Conservation (phyloP, 2,797 vertebrate species). For the Typhlichthys eigenmanni region DNA sequence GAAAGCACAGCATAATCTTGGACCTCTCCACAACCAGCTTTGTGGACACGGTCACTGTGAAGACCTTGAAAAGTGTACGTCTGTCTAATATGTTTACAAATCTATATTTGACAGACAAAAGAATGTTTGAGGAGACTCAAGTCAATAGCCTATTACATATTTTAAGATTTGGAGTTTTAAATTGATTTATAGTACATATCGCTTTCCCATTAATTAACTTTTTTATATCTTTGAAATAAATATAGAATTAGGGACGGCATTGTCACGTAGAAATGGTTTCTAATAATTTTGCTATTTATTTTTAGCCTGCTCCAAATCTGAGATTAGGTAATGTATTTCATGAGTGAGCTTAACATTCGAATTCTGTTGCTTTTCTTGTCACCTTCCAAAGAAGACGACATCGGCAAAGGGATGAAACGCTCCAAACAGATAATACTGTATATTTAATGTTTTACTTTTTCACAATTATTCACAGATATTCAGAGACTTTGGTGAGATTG, state of each 20-base stretch:
- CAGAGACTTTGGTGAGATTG: slow-evolving; percentile 85
- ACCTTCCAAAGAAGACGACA: background rate
- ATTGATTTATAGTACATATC: too few relatives aligned
- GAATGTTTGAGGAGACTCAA: too few relatives aligned
- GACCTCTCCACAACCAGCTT: slow-evolving; percentile 86
- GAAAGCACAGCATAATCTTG: slow-evolving; percentile 82
- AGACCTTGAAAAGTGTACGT: slow-evolving; percentile 72
- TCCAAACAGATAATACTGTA: too few relatives aligned
- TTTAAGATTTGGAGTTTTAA: too few relatives aligned
- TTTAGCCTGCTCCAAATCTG: background rate
- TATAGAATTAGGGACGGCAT: background rate
- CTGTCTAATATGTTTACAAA: background rate
- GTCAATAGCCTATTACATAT: too few relatives aligned
- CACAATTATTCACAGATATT: slow-evolving; percentile 79
- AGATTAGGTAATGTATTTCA: background rate
- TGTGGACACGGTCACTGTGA: slow-evolving; percentile 75
- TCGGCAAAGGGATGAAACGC: background rate
- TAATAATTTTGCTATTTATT: background rate
- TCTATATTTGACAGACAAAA: background rate
- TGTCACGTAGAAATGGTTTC: background rate
- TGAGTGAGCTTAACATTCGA: background rate
- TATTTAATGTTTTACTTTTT: background rate
- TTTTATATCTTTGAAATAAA: too few relatives aligned
- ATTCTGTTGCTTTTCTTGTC: background rate
- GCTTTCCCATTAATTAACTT: too few relatives aligned